Evolutionary conservation across 2,888 invertebrate genomes (phyloP).

Genomic region (Gymnosoma rotundatum): DNA sequence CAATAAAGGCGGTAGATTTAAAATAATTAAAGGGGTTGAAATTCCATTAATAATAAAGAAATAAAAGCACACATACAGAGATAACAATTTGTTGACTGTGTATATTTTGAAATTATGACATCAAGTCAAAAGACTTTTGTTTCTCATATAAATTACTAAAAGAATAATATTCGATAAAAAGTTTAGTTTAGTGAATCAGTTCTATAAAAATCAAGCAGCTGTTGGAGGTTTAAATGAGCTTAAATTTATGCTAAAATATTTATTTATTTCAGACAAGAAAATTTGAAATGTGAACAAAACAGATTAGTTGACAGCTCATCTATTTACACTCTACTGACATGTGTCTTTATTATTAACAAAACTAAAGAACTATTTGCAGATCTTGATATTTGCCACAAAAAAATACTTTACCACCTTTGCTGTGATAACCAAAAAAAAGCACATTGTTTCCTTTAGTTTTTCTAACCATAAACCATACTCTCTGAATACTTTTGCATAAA

Average conservation of each 20-base stretch:
- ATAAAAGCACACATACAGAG: neutral
- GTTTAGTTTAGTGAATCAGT: constrained; percentile 37
- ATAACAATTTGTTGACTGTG: constrained; percentile 3
- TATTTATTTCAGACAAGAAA: constrained; percentile 14
- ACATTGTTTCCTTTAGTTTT: constrained; percentile 50
- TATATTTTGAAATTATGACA: constrained; percentile 52
- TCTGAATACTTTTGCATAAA: constrained; percentile 12
- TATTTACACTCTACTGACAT: constrained; percentile 70
- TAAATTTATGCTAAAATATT: constrained; percentile 63
- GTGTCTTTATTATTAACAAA: constrained; percentile 53
- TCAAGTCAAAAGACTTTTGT: constrained; percentile 34
- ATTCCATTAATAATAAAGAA: constrained; percentile 31
- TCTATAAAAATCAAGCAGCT: constrained; percentile 54
- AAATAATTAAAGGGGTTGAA: constrained; percentile 62
- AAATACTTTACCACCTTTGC: constrained; percentile 48
- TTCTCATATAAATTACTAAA: constrained; percentile 13
- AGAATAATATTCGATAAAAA: neutral
- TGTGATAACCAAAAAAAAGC: constrained; percentile 11
- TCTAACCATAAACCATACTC: constrained; percentile 59
- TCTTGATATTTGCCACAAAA: constrained; percentile 41
- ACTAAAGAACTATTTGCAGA: constrained; percentile 35
- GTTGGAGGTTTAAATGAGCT: constrained; percentile 10
- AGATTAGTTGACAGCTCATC: constrained; percentile 71
- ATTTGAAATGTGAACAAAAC: constrained; percentile 66
- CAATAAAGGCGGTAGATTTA: constrained; percentile 50